phyloP scores from a whole-genome alignment of 2,797 vertebrate species.

The Eleutherodactylus coqui region DNA sequence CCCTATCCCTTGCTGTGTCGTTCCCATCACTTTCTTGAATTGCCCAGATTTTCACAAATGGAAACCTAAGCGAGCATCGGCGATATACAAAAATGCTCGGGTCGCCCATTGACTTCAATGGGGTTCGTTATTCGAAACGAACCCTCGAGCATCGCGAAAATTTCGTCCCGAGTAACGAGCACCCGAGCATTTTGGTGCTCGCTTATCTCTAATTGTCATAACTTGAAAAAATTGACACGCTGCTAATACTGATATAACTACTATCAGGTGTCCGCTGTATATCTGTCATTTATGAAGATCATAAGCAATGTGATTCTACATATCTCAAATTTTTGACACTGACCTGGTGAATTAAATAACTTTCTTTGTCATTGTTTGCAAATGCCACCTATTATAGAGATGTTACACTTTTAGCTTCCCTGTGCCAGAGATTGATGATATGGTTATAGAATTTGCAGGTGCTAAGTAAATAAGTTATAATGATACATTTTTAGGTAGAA shows the following conservation, averaged over 20 bases:
- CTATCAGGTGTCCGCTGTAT: background rate
- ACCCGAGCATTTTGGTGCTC: no score
- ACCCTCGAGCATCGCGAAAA: no score
- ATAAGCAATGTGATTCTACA: background rate
- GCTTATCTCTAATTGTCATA: no score
- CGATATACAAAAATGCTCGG: no score
- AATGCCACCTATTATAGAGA: background rate
- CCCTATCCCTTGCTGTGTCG: no score
- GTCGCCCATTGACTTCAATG: no score
- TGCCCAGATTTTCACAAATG: no score
- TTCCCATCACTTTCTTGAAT: no score
- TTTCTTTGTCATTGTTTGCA: background rate
- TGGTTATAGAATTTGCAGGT: background rate
- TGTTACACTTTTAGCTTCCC: background rate
- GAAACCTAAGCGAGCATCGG: no score
- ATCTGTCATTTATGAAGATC: conserved; percentile 11
- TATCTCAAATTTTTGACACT: background rate
- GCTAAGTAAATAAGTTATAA: background rate
- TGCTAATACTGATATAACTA: background rate
- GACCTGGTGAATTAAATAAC: background rate
- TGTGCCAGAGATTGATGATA: background rate
- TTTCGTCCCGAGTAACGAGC: no score
- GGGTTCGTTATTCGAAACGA: no score
- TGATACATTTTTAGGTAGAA: no score
- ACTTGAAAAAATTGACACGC: background rate